Conservation (phyloP, 1,140 invertebrate species). For the Neodiprion pinetum region DNA sequence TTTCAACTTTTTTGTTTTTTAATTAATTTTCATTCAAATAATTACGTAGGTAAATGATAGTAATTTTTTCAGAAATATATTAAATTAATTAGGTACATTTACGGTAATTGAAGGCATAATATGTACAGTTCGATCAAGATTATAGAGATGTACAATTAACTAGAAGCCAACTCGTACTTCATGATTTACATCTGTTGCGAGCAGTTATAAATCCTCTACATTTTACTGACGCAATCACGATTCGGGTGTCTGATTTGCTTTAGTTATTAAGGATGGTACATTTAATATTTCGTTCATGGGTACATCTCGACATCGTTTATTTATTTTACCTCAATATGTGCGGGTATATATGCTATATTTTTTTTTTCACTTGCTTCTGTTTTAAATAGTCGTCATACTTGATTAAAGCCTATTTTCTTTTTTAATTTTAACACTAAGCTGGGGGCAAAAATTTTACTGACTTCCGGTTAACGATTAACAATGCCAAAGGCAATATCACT, state of each 20-base stretch:
- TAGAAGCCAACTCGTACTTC: no score
- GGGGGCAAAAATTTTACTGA: background rate
- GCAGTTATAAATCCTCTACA: no score
- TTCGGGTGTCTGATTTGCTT: no score
- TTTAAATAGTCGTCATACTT: background rate
- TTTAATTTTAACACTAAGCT: background rate
- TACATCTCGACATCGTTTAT: background rate
- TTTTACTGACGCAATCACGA: no score
- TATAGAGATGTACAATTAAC: no score
- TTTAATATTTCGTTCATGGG: background rate
- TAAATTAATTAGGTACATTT: constrained; percentile 6
- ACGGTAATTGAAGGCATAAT: constrained; percentile 5
- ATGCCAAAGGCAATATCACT: background rate
- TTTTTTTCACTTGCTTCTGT: background rate
- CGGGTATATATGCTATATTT: background rate
- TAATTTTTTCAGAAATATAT: background rate
- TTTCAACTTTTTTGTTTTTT: background rate
- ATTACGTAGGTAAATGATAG: background rate
- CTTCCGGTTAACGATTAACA: constrained; percentile 1
- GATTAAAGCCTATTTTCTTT: background rate
- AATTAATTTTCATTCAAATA: background rate
- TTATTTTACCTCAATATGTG: background rate
- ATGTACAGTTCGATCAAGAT: background rate
- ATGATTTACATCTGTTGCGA: no score
- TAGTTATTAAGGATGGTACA: no score